Percentiles rank a stretch among this genome's conserved stretches.
Conservation (phyloP, 2,888 invertebrate genomes). For the Cantharis lateralis region DNA sequence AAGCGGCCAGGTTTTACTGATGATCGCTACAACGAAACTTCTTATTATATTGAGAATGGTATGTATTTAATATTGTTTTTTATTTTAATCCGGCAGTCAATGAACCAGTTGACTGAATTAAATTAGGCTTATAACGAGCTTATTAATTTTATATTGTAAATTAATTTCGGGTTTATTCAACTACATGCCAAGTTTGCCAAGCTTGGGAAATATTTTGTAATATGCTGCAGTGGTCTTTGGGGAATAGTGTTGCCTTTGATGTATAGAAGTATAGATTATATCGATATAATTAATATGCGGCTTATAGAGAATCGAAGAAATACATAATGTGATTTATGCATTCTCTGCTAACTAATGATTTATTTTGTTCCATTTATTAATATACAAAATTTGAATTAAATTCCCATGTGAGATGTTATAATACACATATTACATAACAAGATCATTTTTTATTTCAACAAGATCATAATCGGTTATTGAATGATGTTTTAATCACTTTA, state of each 20-base stretch:
- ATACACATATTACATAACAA: no score
- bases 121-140: neutral
- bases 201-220: neutral
- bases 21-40: constrained; percentile 91
- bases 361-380: no score
- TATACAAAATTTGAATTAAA: no score
- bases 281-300: neutral
- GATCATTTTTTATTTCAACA: no score
- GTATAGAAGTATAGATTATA: neutral
- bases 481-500: neutral
- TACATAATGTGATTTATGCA: neutral
- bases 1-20: constrained; percentile 91
- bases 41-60: constrained; percentile 96
- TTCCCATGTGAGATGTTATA: no score
- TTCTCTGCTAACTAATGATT: no score
- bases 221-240: neutral
- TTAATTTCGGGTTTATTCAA: neutral
- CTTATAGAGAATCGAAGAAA: neutral
- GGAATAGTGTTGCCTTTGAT: neutral
- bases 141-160: neutral
- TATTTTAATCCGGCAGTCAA: neutral
- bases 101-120: neutral
- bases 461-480: no score
- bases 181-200: neutral
- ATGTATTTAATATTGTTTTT: constrained; percentile 50